phyloP scores from a whole-genome alignment of 2,888 invertebrate species.

The Drosophila macrospina region DNA sequence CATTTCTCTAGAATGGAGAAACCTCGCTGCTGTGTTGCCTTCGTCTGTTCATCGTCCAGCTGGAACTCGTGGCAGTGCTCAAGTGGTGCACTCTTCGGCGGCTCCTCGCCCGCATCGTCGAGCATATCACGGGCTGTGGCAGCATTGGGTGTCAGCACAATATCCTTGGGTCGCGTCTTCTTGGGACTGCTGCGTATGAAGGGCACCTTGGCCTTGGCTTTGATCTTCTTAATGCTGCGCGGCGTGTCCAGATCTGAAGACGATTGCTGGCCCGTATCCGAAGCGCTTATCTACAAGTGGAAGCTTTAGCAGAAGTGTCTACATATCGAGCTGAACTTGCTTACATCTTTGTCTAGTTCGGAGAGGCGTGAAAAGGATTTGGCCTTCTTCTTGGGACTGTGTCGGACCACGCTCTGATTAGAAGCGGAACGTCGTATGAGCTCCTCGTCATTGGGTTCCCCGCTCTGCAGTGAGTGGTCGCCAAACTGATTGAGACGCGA shows the following conservation, averaged over 20 bases:
- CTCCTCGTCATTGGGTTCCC: slow-evolving; percentile 83
- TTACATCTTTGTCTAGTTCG: slow-evolving; percentile 86
- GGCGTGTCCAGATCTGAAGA: slow-evolving; percentile 84
- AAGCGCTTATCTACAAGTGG: slow-evolving; percentile 77
- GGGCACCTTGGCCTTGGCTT: slow-evolving; percentile 83
- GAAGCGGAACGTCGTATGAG: slow-evolving; percentile 86
- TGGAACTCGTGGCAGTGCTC: slow-evolving; percentile 61
- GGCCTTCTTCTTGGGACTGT: slow-evolving; percentile 86
- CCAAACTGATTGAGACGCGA: slow-evolving; percentile 87
- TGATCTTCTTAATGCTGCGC: slow-evolving; percentile 84
- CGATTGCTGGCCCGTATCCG: slow-evolving; percentile 84
- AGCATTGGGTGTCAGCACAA: slow-evolving; percentile 61
- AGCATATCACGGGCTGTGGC: slow-evolving; percentile 15
- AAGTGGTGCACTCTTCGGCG: slow-evolving; percentile 80
- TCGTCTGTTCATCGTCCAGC: slow-evolving; percentile 63
- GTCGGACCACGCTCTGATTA: slow-evolving; percentile 86
- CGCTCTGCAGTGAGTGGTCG: slow-evolving; percentile 59
- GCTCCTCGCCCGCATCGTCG: slow-evolving; percentile 59
- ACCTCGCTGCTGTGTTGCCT: slow-evolving; percentile 73
- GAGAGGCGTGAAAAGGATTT: slow-evolving; percentile 87
- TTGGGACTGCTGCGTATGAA: slow-evolving; percentile 83
- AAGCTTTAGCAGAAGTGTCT: not conserved
- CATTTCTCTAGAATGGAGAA: slow-evolving; percentile 87
- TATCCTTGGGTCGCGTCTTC: slow-evolving; percentile 80
- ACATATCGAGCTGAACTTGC: not conserved